These are phyloP conservation scores for Palythoa caribaeorum DNA, from an alignment of 92 coral and sea anemone genomes.

Conservation along the genomic window DNA sequence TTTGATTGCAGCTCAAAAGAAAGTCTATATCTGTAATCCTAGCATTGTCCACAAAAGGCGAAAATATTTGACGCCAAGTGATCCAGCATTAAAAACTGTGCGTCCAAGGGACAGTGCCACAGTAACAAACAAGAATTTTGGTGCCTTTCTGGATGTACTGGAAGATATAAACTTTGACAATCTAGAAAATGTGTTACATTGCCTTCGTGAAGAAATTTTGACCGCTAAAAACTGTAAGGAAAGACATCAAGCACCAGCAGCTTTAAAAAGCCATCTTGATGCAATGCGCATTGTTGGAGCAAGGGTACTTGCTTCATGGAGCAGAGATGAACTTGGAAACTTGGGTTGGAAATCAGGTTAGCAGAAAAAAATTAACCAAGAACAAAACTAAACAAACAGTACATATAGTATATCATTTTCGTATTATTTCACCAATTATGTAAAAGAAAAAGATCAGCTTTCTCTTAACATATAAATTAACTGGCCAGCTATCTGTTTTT, in stretches of 20 bases:
- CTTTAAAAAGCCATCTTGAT: conserved; percentile 13
- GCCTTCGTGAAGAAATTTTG: conserved; percentile 45
- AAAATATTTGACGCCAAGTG: conserved; percentile 28
- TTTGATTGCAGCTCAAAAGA: conserved; percentile 43
- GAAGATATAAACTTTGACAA: conserved; percentile 32
- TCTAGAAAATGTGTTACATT: conserved; percentile 31
- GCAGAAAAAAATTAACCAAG: neutral
- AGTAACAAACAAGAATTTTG: conserved; percentile 4
- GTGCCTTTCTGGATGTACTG: conserved; percentile 36
- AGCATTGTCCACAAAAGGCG: conserved; percentile 45
- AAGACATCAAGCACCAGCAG: neutral
- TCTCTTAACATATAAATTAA: too few relatives aligned
- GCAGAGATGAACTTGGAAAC: conserved; percentile 46
- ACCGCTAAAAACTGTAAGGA: neutral
- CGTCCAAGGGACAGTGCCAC: conserved; percentile 61
- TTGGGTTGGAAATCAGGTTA: conserved; percentile 68
- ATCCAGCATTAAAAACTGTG: conserved; percentile 32
- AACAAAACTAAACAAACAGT: too few relatives aligned
- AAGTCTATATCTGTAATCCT: conserved; percentile 42
- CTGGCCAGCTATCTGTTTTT: too few relatives aligned
- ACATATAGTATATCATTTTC: too few relatives aligned
- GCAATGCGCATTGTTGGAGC: conserved; percentile 57
- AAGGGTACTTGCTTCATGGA: conserved; percentile 51
- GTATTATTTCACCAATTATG: too few relatives aligned
- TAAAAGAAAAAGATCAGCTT: too few relatives aligned